phyloP scores from a whole-genome alignment of 2,888 invertebrate species.

The Macaria notata region DNA sequence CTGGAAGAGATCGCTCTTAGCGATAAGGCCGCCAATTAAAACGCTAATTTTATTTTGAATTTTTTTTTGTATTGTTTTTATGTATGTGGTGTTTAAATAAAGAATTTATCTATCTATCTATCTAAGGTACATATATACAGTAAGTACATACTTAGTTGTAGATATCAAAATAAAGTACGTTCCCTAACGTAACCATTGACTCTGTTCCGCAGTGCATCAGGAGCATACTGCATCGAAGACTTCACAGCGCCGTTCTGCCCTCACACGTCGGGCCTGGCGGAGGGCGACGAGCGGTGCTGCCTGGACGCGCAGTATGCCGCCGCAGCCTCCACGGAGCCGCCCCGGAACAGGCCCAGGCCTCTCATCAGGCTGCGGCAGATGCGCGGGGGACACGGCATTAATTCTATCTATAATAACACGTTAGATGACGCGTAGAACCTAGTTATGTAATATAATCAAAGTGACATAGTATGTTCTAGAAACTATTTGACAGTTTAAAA shows the following conservation, averaged over 20 bases:
- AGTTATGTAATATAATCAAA: too few relatives aligned
- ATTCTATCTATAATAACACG: slow-evolving; percentile 25
- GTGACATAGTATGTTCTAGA: too few relatives aligned
- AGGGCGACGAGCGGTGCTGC: slow-evolving; percentile 87
- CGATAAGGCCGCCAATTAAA: too few relatives aligned
- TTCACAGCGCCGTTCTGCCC: slow-evolving; percentile 88
- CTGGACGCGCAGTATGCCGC: slow-evolving; percentile 74
- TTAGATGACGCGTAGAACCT: slow-evolving; percentile 11
- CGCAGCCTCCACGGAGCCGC: slow-evolving; percentile 67
- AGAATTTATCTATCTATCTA: too few relatives aligned
- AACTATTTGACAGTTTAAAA: too few relatives aligned
- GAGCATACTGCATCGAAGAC: slow-evolving; percentile 87
- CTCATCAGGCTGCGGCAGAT: slow-evolving; percentile 49
- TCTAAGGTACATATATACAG: too few relatives aligned
- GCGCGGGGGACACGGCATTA: slow-evolving; percentile 22
- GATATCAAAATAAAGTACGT: too few relatives aligned
- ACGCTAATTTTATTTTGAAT: too few relatives aligned
- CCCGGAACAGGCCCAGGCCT: slow-evolving; percentile 51
- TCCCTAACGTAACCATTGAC: neutral
- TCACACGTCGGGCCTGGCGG: slow-evolving; percentile 81
- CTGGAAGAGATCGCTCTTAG: too few relatives aligned
- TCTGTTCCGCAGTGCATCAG: slow-evolving; percentile 78
- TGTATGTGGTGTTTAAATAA: too few relatives aligned
- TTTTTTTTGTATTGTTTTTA: too few relatives aligned
- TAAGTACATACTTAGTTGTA: too few relatives aligned